Percentiles rank a stretch among this genome's conserved stretches.
Conservation (phyloP, 2,113 vertebrate genomes). For the Pachycephala philippinensis region DNA sequence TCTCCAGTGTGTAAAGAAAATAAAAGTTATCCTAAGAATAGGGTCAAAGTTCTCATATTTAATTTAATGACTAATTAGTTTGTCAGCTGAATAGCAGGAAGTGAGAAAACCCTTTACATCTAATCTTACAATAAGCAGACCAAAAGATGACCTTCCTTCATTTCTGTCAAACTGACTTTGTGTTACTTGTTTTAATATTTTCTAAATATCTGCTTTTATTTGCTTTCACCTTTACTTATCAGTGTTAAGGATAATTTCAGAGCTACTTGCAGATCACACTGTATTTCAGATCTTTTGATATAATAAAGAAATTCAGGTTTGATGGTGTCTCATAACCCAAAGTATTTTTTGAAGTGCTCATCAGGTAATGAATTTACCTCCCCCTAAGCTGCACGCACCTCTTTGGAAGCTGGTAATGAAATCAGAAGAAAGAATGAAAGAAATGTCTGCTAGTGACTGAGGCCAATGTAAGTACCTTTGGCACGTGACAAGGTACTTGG, state of each 20-base stretch:
- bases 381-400: rapidly evolving
- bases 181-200: neutral
- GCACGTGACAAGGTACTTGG: neutral
- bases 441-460: neutral
- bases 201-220: neutral
- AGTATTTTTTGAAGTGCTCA: neutral
- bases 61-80: neutral
- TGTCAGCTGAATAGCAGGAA: neutral
- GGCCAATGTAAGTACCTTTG: neutral
- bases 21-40: neutral
- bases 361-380: neutral
- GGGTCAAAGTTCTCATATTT: neutral
- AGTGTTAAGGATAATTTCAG: neutral
- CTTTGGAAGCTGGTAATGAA: neutral
- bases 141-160: neutral
- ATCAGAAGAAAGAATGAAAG: neutral
- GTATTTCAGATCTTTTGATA: neutral
- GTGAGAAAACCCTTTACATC: neutral
- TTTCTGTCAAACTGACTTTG: neutral
- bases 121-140: neutral
- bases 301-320: neutral
- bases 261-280: neutral
- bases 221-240: neutral
- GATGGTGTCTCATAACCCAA: neutral
- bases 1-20: neutral